Conservation (phyloP, 2,113 vertebrate species). For the Heterochromis multidens region DNA sequence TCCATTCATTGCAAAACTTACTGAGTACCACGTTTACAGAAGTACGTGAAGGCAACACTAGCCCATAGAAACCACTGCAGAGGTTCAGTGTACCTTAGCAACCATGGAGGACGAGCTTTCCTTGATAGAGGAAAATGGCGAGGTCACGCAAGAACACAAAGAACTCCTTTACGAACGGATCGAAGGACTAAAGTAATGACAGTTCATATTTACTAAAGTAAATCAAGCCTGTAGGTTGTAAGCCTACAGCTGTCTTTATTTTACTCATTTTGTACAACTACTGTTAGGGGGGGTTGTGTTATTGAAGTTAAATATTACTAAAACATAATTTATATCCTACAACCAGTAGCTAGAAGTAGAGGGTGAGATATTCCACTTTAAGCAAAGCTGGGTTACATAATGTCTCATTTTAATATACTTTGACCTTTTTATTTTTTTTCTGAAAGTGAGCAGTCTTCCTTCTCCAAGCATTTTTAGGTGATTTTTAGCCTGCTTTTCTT, state of each 20-base stretch:
- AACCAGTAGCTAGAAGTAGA: background rate
- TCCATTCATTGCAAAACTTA: background rate
- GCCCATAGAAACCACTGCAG: slow-evolving; percentile 32
- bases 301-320: background rate
- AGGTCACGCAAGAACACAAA: background rate
- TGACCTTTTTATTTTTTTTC: background rate
- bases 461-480: background rate
- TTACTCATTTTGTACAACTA: background rate
- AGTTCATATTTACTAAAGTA: background rate
- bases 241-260: too few species aligned
- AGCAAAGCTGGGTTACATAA: too few species aligned
- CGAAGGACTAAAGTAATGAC: slow-evolving; percentile 40
- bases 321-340: background rate
- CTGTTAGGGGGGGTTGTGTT: too few species aligned
- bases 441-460: background rate
- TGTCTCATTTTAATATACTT: too few species aligned
- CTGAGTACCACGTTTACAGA: fast-evolving
- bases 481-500: background rate
- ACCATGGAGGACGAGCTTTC: slow-evolving; percentile 25
- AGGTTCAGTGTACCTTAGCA: slow-evolving; percentile 19
- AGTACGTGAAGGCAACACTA: background rate
- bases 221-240: background rate
- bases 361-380: background rate
- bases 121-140: background rate
- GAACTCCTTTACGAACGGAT: background rate